Conservation (phyloP, 2,797 vertebrate genomes). For the Poeciliopsis paucimaculata region DNA sequence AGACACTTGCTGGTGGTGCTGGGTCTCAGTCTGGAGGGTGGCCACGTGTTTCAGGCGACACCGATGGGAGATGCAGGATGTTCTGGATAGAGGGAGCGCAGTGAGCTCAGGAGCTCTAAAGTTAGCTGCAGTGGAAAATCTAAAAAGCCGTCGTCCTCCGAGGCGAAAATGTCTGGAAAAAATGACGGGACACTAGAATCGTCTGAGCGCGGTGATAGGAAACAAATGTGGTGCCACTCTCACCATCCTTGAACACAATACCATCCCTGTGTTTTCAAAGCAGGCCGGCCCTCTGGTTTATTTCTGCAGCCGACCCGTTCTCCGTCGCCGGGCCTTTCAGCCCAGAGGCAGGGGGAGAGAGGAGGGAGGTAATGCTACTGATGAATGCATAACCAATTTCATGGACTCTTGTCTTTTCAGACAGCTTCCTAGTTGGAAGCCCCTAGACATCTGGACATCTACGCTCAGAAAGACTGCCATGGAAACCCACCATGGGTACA, state of each 20-base stretch:
- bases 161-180: conserved; percentile 78
- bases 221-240: conserved; percentile 73
- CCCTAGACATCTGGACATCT: no score
- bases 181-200: conserved; percentile 80
- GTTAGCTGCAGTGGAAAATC: conserved; percentile 78
- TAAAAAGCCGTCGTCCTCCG: conserved; percentile 61
- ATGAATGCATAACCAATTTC: conserved; percentile 76
- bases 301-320: conserved; percentile 41
- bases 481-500: conserved; percentile 64
- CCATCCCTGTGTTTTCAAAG: conserved; percentile 59
- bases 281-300: conserved; percentile 44
- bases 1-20: conserved; percentile 48
- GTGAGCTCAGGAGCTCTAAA: conserved; percentile 51
- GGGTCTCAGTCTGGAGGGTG: conserved; percentile 47
- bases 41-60: conserved; percentile 50
- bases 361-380: conserved; percentile 56
- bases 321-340: conserved; percentile 50
- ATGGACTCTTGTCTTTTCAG: conserved; percentile 73
- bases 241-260: conserved; percentile 64
- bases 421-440: conserved; percentile 76
- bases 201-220: conserved; percentile 72
- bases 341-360: conserved; percentile 46
- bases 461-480: conserved; percentile 68
- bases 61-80: conserved; percentile 44
- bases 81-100: conserved; percentile 56